Conservation (phyloP, 2,888 invertebrate species). For the Rotaria sp. region DNA sequence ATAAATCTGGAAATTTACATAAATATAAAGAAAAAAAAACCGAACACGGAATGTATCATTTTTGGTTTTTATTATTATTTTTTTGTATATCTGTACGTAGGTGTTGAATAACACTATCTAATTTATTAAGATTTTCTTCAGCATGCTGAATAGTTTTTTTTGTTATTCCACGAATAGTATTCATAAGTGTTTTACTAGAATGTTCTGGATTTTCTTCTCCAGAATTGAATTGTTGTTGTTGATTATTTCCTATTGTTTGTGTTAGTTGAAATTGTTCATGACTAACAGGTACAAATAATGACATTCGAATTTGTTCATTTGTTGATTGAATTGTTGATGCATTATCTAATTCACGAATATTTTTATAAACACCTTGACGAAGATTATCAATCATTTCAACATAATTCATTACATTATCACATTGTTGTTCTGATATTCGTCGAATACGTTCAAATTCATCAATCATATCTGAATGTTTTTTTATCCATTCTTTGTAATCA, state of each 20-base stretch:
- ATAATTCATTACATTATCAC: not conserved
- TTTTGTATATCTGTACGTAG: not conserved
- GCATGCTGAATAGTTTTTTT: not conserved
- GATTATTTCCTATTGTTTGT: not conserved
- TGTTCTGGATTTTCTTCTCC: not conserved
- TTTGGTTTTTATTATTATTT: too few relatives aligned
- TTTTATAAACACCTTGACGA: not conserved
- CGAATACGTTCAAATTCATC: not conserved
- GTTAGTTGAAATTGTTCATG: too few relatives aligned
- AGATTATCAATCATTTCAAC: not conserved
- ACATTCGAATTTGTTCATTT: too few relatives aligned
- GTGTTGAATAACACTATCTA: not conserved
- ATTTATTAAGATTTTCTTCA: not conserved
- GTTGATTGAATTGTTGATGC: not conserved
- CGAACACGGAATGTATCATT: too few relatives aligned
- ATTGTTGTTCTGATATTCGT: not conserved
- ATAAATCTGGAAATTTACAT: too few relatives aligned
- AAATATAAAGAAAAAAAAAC: too few relatives aligned
- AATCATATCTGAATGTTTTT: not conserved
- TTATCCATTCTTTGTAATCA: slow-evolving; percentile 15
- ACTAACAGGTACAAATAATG: too few relatives aligned
- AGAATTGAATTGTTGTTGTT: not conserved
- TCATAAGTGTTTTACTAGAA: not conserved
- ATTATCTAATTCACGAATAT: not conserved
- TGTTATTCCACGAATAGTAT: not conserved